Conservation (phyloP, 1,140 invertebrate genomes). For the Micrasema longulum region DNA sequence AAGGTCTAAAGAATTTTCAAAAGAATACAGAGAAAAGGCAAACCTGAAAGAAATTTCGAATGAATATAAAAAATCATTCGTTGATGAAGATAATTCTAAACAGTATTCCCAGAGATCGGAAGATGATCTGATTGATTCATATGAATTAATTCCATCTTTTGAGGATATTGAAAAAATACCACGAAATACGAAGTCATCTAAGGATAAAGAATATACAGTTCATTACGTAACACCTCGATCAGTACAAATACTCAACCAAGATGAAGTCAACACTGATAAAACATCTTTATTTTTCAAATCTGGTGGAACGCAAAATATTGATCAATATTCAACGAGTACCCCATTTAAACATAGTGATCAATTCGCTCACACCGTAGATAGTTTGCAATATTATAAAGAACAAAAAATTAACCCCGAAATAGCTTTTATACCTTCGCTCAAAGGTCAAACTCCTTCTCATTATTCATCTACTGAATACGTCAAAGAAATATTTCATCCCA, state of each 20-base stretch:
- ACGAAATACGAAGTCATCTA: not conserved
- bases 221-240: not conserved
- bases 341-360: not conserved
- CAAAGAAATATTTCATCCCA: not conserved
- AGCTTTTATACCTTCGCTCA: not conserved
- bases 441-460: not conserved
- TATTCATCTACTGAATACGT: not conserved
- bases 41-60: not conserved
- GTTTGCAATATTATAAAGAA: not conserved
- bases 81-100: not conserved
- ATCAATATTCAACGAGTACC: not conserved
- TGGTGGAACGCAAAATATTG: not conserved
- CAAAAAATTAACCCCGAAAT: not conserved
- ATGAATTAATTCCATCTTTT: not conserved
- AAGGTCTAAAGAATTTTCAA: slow-evolving; percentile 14
- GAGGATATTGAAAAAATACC: not conserved
- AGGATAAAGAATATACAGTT: not conserved
- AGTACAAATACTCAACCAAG: not conserved
- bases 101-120: not conserved
- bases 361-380: not conserved
- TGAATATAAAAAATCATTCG: not conserved
- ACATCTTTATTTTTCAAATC: not conserved
- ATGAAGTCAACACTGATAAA: not conserved
- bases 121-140: not conserved
- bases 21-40: not conserved